Percentiles rank a stretch among this genome's conserved stretches.
phyloP scores from a whole-genome alignment of 2,797 vertebrate species.

The Rhinoraja longicauda region DNA sequence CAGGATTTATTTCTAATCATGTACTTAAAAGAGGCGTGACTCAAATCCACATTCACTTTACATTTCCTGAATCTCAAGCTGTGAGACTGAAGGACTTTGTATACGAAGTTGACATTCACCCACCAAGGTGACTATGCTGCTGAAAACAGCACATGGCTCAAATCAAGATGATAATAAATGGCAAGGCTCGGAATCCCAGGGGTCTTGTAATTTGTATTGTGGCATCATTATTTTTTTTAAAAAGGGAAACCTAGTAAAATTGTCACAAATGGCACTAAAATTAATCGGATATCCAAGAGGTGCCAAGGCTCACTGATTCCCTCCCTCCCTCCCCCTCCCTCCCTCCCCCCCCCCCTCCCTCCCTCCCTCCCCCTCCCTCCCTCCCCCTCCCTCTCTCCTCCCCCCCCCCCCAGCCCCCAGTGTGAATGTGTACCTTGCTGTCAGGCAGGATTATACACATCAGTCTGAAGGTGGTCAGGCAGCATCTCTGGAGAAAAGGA shows the following conservation, averaged over 20 bases:
- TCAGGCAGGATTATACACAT: too few species aligned
- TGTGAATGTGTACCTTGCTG: too few species aligned
- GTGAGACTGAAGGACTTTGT: background rate
- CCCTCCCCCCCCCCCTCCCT: too few species aligned
- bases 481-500: too few species aligned
- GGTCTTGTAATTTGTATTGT: background rate
- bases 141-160: background rate
- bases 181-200: background rate
- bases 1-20: background rate
- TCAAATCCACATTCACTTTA: background rate
- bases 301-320: too few species aligned
- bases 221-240: background rate
- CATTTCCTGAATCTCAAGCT: background rate
- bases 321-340: too few species aligned
- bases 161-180: background rate
- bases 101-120: background rate
- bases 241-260: background rate
- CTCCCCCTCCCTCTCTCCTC: too few species aligned
- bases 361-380: too few species aligned
- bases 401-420: too few species aligned
- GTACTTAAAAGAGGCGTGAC: background rate
- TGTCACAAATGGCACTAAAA: background rate
- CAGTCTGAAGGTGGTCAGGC: too few species aligned
- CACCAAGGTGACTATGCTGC: background rate
- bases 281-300: too few species aligned